A percentile compares a stretch with the other conserved stretches of the same genome.
Evolutionary conservation across 2,888 invertebrate genomes (phyloP).

Genomic region (Tenthredo distinguenda): DNA sequence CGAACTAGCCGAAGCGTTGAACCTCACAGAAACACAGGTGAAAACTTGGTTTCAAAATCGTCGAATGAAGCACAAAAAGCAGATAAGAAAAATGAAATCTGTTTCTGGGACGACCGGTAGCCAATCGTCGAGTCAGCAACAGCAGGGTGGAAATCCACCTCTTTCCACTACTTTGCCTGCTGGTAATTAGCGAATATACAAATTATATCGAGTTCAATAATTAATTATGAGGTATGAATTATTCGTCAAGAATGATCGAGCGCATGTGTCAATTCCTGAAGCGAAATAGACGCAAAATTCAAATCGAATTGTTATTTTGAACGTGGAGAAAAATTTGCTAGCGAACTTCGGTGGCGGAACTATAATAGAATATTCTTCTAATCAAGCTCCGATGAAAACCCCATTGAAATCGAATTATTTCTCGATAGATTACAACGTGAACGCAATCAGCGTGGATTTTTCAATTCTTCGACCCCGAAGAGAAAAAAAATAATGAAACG

Average conservation of each 20-base stretch:
- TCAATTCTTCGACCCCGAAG: not conserved
- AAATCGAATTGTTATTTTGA: not conserved
- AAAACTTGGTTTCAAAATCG: conserved; percentile 99
- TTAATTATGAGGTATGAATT: not conserved
- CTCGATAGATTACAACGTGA: not conserved
- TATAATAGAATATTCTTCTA: not conserved
- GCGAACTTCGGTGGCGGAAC: not conserved
- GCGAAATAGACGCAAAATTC: not conserved
- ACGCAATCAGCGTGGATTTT: not conserved
- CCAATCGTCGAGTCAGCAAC: conserved; percentile 65
- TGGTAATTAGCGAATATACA: conserved; percentile 62
- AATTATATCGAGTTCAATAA: not conserved
- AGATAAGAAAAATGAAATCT: conserved; percentile 85
- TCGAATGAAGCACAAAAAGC: conserved; percentile 98
- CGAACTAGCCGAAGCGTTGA: conserved; percentile 94
- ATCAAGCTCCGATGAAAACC: not conserved
- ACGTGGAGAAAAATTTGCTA: not conserved
- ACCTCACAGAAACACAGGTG: conserved; percentile 96
- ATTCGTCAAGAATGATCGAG: not conserved
- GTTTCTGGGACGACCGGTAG: conserved; percentile 62
- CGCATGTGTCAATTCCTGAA: not conserved
- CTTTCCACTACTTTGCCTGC: conserved; percentile 70
- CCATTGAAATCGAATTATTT: not conserved
- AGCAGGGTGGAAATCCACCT: conserved; percentile 66
- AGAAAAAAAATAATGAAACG: not conserved